phyloP scores from a whole-genome alignment of 2,797 vertebrate genomes.

The Lophius americanus region DNA sequence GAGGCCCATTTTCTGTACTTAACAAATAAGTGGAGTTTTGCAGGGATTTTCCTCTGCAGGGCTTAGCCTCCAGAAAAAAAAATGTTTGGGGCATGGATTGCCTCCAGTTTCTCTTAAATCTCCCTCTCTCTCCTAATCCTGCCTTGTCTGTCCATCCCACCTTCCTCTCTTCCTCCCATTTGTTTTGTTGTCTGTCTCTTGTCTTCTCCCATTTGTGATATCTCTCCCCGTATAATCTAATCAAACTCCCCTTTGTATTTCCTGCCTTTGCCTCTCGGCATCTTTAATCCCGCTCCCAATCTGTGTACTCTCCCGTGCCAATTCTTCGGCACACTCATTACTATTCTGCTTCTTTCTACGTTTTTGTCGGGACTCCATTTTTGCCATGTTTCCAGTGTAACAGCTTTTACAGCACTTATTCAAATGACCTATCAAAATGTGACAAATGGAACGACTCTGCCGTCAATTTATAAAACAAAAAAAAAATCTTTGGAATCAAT shows the following conservation, averaged over 20 bases:
- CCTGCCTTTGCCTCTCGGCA: background rate
- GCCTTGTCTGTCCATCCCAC: slow-evolving; percentile 39
- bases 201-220: slow-evolving; percentile 9
- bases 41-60: too few relatives aligned
- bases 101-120: slow-evolving; percentile 45
- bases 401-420: too few relatives aligned
- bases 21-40: too few relatives aligned
- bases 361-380: too few relatives aligned
- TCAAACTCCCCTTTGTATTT: background rate
- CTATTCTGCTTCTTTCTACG: too few relatives aligned
- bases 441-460: too few relatives aligned
- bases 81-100: slow-evolving; percentile 21
- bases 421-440: too few relatives aligned
- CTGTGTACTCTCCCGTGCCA: background rate
- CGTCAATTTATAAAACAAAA: too few relatives aligned
- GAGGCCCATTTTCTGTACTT: too few relatives aligned
- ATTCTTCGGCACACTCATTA: too few relatives aligned
- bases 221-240: slow-evolving; percentile 30
- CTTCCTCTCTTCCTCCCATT: slow-evolving; percentile 26
- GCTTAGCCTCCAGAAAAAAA: slow-evolving; percentile 9
- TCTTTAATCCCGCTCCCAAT: slow-evolving; percentile 34
- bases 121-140: slow-evolving; percentile 30
- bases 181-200: slow-evolving; percentile 16
- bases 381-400: too few relatives aligned
- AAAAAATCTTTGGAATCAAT: too few relatives aligned